Conservation (phyloP, 2,113 vertebrate genomes). For the Mastomys coucha region DNA sequence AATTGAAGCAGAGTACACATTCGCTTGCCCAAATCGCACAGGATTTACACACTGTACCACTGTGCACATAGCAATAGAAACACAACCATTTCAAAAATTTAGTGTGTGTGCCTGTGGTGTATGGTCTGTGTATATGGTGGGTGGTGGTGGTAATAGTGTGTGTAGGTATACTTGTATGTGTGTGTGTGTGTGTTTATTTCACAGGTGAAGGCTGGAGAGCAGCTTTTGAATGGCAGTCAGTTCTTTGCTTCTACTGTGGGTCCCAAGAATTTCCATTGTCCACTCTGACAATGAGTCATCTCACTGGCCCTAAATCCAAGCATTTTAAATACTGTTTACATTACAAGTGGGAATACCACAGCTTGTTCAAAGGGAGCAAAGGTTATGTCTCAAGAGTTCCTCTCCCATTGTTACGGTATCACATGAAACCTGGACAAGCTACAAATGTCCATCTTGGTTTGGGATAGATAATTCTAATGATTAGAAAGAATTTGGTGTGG, state of each 20-base stretch:
- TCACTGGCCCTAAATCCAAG: background rate
- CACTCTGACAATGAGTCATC: background rate
- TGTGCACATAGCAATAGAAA: background rate
- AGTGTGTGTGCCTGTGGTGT: background rate
- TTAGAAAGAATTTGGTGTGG: slow-evolving; percentile 29
- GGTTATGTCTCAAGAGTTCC: background rate
- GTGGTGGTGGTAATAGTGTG: background rate
- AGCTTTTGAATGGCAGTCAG: background rate
- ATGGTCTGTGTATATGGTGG: background rate
- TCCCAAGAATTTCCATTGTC: background rate
- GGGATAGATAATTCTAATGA: background rate
- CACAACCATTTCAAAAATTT: background rate
- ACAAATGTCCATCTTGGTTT: background rate
- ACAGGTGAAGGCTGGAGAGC: background rate
- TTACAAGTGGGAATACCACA: background rate
- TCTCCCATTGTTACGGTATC: slow-evolving; percentile 14
- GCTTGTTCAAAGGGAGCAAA: slow-evolving; percentile 3
- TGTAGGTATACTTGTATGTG: background rate
- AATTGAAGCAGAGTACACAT: background rate
- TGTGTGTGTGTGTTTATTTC: background rate
- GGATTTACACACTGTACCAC: background rate
- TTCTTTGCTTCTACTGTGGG: background rate
- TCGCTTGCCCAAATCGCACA: background rate
- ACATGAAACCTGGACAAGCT: background rate
- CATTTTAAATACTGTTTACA: slow-evolving; percentile 39